Evolutionary conservation across 2,888 invertebrate genomes (phyloP).

Genomic region (Zaprionus obscuricornis): DNA sequence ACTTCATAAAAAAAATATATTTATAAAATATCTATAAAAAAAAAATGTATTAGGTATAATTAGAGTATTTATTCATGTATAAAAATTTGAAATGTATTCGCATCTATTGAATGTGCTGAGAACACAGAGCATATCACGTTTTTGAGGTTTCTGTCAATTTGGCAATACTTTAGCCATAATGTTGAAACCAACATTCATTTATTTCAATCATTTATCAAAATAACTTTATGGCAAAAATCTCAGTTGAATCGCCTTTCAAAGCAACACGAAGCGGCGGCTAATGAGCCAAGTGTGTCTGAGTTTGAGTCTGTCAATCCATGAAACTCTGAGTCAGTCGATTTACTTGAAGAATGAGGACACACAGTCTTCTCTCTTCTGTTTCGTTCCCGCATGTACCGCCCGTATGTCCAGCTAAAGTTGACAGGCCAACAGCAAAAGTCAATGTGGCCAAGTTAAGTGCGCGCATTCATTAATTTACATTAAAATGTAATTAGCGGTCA

Average conservation of each 20-base stretch:
- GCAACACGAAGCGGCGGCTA: slow-evolving; percentile 47
- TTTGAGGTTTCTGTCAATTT: slow-evolving; percentile 34
- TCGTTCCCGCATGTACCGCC: background rate
- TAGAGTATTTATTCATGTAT: no score
- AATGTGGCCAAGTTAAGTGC: slow-evolving; percentile 70
- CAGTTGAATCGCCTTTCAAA: slow-evolving; percentile 43
- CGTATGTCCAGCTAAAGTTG: slow-evolving; percentile 46
- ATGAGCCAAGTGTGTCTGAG: slow-evolving; percentile 65
- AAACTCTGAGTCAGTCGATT: slow-evolving; percentile 52
- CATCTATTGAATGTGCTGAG: no score
- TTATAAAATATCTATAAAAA: no score
- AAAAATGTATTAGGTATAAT: no score
- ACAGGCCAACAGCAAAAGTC: slow-evolving; percentile 42
- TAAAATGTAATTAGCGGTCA: slow-evolving; percentile 79
- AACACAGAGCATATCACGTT: background rate
- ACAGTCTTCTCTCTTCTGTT: background rate
- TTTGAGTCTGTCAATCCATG: slow-evolving; percentile 37
- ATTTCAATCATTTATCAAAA: slow-evolving; percentile 75
- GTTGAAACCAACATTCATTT: slow-evolving; percentile 48
- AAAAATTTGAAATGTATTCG: no score
- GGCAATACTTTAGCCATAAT: slow-evolving; percentile 23
- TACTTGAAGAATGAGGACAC: slow-evolving; percentile 28
- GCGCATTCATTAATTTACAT: slow-evolving; percentile 80
- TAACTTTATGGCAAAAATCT: slow-evolving; percentile 21
- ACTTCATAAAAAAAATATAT: no score